phyloP scores from a whole-genome alignment of 2,113 vertebrate genomes.

The Mugil cephalus region DNA sequence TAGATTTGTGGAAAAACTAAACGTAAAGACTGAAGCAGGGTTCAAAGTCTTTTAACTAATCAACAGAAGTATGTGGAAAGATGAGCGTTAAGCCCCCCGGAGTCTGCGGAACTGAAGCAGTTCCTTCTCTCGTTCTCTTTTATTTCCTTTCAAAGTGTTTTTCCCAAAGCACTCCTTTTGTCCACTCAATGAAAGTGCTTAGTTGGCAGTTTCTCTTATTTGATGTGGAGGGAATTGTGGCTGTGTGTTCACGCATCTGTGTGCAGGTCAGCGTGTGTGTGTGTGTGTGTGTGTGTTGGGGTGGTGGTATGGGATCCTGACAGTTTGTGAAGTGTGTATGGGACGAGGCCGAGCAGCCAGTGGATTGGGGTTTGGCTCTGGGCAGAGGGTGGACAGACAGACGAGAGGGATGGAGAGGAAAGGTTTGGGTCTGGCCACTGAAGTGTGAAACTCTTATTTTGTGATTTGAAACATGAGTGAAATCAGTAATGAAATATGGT shows the following conservation, averaged over 20 bases:
- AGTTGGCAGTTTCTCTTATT: conserved; percentile 83
- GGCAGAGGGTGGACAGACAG: conserved; percentile 69
- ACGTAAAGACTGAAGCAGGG: conserved; percentile 27
- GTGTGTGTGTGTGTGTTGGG: conserved; percentile 19
- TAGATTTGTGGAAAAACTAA: conserved; percentile 34
- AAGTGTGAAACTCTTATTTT: conserved; percentile 90
- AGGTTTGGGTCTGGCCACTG: conserved; percentile 80
- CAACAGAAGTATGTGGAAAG: conserved; percentile 69
- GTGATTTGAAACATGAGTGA: conserved; percentile 91
- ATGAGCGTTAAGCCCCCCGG: conserved; percentile 64
- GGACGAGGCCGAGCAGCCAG: conserved; percentile 63
- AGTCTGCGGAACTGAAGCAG: conserved; percentile 56
- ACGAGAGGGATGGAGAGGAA: conserved; percentile 69
- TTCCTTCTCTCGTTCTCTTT: conserved; percentile 65
- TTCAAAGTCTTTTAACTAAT: conserved; percentile 61
- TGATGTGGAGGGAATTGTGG: conserved; percentile 72
- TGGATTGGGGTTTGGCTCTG: conserved; percentile 64
- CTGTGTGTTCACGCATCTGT: conserved; percentile 21
- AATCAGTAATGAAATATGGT: conserved; percentile 89
- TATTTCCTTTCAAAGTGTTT: conserved; percentile 77
- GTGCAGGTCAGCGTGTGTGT: conserved; percentile 20
- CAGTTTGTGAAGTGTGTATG: conserved; percentile 74
- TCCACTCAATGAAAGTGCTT: conserved; percentile 84
- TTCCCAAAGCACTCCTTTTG: conserved; percentile 78
- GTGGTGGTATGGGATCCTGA: conserved; percentile 65